Base-by-base conservation (phyloP, 2,888 invertebrate species). In the Hydroisotoma schaefferi region DNA sequence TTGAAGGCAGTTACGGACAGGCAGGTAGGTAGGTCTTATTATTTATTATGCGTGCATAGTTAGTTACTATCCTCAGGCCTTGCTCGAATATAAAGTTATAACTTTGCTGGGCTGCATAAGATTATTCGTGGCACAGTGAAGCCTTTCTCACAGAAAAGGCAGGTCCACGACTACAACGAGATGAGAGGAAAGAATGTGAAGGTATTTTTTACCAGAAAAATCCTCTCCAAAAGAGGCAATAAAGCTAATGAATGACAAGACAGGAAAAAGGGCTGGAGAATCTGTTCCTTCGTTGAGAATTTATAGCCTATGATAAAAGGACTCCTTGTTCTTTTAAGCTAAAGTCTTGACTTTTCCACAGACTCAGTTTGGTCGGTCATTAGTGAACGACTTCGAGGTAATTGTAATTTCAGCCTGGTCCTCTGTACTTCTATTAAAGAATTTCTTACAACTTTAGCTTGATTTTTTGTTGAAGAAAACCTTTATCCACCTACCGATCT, bases 241-340 rank as follows among this genome's bases (percentile, higher is more conserved):
- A 53, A 38, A 53, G 27, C 40, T 53, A 53, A 53, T 53, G 53
- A 53, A 53, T 53, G 53, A 53, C 53, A 38, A 53, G 53, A 53
- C 43, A 53, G 40, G 53, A 38, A 53, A 53, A 53, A 43, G 53
- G 53, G 38, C 53, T 53, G 10, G 23, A 26, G 43, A 53, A 53
- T 53, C 53, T 53, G 53, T 53, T 53, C 53, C 53, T 43, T n/a
- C n/a, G n/a, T n/a, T 40, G 53, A 29, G 53, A 40, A 53, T 53
- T 53, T 53, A 53, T 53, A 40, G 53, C 27, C 25, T 18, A 10
- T 40, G 53, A 53, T 53, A 53, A 53, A 53, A 53, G 53, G 53
- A 53, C 53, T 53, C 40, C 25, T 53, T 53, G 53, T 53, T 40
- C 53, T 53, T 40, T n/a, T n/a, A 6, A 53, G 40, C 43, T 53